Percentiles rank a stretch among this genome's conserved stretches.
These are phyloP conservation scores for Mya arenaria DNA, from an alignment of 1,140 invertebrate species.

Conservation along the genomic window DNA sequence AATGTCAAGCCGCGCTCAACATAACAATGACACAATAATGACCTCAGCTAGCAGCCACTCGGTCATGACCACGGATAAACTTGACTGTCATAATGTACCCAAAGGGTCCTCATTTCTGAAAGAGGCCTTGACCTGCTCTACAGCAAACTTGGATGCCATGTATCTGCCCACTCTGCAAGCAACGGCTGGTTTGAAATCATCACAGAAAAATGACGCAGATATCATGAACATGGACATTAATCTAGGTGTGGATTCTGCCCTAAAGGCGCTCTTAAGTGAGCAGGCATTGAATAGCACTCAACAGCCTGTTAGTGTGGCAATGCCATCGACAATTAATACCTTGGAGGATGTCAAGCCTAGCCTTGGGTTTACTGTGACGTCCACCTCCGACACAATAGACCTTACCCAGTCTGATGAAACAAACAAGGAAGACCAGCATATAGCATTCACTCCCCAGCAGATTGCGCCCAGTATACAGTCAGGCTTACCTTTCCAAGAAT, in stretches of 20 bases:
- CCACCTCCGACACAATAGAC: background rate
- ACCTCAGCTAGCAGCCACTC: conserved; percentile 15
- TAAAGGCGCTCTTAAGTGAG: no score
- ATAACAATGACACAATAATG: background rate
- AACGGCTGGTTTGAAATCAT: no score
- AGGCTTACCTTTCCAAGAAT: conserved; percentile 11
- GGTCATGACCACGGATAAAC: conserved; percentile 1
- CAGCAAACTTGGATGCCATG: background rate
- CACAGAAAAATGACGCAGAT: no score
- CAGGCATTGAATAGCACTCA: no score
- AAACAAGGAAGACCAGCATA: background rate
- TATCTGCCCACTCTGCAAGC: no score
- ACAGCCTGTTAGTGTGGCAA: no score
- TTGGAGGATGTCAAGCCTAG: no score
- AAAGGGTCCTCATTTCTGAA: conserved; percentile 27
- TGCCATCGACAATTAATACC: no score
- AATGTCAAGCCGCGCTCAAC: background rate
- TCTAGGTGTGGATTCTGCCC: no score
- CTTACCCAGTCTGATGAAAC: background rate
- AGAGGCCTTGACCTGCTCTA: conserved; percentile 38
- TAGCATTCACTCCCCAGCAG: background rate
- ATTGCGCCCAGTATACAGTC: background rate
- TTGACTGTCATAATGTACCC: background rate
- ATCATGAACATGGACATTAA: no score
- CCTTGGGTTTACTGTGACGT: no score